Evolutionary conservation across 1,140 invertebrate species (phyloP).

Genomic region (Frieseomelitta varia): DNA sequence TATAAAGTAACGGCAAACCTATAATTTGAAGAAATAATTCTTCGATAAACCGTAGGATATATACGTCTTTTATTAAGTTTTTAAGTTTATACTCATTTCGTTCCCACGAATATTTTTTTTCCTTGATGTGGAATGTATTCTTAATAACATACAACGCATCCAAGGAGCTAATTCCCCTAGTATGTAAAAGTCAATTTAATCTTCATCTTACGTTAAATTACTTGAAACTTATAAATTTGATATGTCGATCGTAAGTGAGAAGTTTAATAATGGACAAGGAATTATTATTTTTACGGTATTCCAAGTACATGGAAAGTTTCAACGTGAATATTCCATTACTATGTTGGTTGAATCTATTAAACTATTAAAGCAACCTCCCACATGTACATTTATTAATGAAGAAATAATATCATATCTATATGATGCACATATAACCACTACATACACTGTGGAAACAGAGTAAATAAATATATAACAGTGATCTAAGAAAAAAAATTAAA

Average conservation of each 20-base stretch:
- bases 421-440: background rate
- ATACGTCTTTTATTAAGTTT: background rate
- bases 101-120: background rate
- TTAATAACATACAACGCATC: background rate
- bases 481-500: no score
- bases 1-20: constrained; percentile 17
- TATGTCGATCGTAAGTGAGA: background rate
- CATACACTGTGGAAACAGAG: background rate
- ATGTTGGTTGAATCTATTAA: background rate
- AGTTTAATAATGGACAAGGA: background rate
- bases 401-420: background rate
- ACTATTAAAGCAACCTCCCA: background rate
- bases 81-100: background rate
- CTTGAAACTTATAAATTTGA: background rate
- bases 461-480: background rate
- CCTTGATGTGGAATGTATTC: background rate
- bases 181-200: no score
- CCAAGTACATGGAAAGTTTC: background rate
- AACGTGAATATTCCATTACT: background rate
- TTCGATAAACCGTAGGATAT: background rate
- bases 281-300: background rate
- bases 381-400: background rate
- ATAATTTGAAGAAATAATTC: constrained; percentile 24
- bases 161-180: no score
- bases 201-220: background rate